A percentile compares a stretch with the other conserved stretches of the same genome.
Evolutionary conservation across 2,113 vertebrate species (phyloP).

Genomic region (Podarcis muralis): DNA sequence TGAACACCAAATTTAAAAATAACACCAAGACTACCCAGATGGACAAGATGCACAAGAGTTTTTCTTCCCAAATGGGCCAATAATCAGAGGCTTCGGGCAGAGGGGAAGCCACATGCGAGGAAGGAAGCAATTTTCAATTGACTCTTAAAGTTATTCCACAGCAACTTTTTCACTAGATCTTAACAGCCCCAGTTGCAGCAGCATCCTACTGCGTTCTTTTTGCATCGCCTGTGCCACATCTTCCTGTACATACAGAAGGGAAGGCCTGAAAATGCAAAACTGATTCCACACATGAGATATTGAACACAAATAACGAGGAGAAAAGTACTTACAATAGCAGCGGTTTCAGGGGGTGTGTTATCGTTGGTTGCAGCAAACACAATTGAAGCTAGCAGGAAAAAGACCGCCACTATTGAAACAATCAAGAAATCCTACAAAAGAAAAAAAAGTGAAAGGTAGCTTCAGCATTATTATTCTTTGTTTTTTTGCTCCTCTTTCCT

Average conservation of each 20-base stretch:
- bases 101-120: not conserved
- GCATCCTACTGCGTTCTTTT: conserved; percentile 7
- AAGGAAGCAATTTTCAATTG: not conserved
- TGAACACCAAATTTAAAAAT: not conserved
- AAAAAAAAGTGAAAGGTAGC: not conserved
- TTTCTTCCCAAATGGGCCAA: not conserved
- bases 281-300: conserved; percentile 11
- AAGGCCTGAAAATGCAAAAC: not conserved
- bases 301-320: not conserved
- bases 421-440: conserved; percentile 80
- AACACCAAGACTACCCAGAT: not conserved
- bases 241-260: not conserved
- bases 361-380: conserved; percentile 69
- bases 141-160: not conserved
- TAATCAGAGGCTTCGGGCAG: not conserved
- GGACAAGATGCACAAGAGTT: not conserved
- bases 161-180: not conserved
- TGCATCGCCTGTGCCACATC: not conserved
- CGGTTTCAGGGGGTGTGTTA: conserved; percentile 44
- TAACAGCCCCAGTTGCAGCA: not conserved
- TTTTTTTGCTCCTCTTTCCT: not conserved
- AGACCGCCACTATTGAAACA: conserved; percentile 11
- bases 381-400: conserved; percentile 80
- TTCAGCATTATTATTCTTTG: not conserved
- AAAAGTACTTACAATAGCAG: conserved; percentile 79